Evolutionary conservation across 1,140 invertebrate species (phyloP).

Genomic region (Leptoteleia sp.): DNA sequence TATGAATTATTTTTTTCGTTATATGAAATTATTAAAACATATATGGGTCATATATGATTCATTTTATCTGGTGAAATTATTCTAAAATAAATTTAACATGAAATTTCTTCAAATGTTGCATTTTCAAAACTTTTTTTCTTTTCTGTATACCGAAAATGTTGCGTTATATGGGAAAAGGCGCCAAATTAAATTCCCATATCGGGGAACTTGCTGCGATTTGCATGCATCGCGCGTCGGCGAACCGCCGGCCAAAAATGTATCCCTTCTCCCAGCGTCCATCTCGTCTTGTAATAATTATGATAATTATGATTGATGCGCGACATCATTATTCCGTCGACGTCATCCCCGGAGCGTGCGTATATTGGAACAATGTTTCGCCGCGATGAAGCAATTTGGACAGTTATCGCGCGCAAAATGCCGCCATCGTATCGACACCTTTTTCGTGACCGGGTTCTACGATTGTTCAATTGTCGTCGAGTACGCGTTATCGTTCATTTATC

Average conservation of each 20-base stretch:
- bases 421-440: constrained; percentile 19
- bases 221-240: constrained; percentile 44
- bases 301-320: constrained; percentile 47
- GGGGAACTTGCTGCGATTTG: constrained; percentile 19
- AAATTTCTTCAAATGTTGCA: no score
- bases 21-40: no score
- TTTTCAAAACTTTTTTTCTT: no score
- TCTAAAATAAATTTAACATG: no score
- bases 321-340: constrained; percentile 40
- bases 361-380: constrained; percentile 42
- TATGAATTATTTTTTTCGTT: no score
- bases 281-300: constrained; percentile 54
- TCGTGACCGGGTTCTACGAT: constrained; percentile 31
- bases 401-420: constrained; percentile 25
- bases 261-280: no score
- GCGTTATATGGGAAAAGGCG: no score
- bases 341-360: background rate
- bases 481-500: constrained; percentile 29
- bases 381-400: constrained; percentile 23
- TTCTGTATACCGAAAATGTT: no score
- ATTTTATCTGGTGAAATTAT: no score
- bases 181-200: constrained; percentile 17
- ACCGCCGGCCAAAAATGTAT: no score
- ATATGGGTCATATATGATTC: no score
- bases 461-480: constrained; percentile 32